A percentile compares a stretch with the other conserved stretches of the same genome.
phyloP scores from a whole-genome alignment of 1,140 invertebrate genomes.

The Acromyrmex heyeri region DNA sequence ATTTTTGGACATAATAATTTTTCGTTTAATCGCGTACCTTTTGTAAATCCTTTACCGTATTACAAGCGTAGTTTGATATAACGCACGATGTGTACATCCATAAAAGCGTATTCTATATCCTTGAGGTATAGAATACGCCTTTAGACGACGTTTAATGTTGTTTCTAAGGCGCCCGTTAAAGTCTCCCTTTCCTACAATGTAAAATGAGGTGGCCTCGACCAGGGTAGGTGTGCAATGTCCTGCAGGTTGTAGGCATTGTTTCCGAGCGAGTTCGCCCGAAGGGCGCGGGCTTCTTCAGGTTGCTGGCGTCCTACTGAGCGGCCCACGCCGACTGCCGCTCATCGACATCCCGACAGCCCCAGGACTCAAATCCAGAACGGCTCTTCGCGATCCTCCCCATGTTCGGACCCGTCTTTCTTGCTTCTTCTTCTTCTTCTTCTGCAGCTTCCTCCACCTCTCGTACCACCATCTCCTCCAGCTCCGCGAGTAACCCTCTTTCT shows the following conservation, averaged over 20 bases:
- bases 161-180: conserved; percentile 32
- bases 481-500: conserved; percentile 49
- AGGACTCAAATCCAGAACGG: conserved; percentile 77
- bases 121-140: neutral
- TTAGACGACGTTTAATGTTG: conserved; percentile 14
- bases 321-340: conserved; percentile 84
- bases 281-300: conserved; percentile 86
- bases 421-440: conserved; percentile 19
- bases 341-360: conserved; percentile 83
- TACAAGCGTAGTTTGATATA: neutral
- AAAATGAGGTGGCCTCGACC: conserved; percentile 70
- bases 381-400: conserved; percentile 71
- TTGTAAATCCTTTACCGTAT: neutral
- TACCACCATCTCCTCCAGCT: conserved; percentile 2
- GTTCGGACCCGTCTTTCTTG: conserved; percentile 39
- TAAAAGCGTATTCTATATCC: too few species aligned
- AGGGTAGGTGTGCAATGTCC: conserved; percentile 71
- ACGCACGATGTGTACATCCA: too few species aligned
- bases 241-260: conserved; percentile 80
- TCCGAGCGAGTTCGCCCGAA: conserved; percentile 80
- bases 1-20: neutral
- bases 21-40: neutral
- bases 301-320: conserved; percentile 85
- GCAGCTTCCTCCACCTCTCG: conserved; percentile 37
- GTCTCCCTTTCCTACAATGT: conserved; percentile 56